A percentile compares a stretch with the other conserved stretches of the same genome.
Conservation (phyloP, 2,113 vertebrate genomes). For the Odobenus rosmarus region DNA sequence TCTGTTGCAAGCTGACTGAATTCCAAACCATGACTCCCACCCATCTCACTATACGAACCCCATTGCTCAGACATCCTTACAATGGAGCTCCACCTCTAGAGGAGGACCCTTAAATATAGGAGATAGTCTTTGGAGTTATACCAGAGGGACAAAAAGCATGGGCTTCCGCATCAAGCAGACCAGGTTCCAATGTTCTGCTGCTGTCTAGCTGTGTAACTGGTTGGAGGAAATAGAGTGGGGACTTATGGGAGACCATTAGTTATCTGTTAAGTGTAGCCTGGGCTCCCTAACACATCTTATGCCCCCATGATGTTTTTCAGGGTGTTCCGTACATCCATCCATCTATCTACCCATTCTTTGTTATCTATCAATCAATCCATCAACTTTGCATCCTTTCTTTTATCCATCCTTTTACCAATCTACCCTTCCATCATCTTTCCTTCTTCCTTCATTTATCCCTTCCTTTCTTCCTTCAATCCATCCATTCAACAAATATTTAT, state of each 20-base stretch:
- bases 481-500: background rate
- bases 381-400: background rate
- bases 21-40: background rate
- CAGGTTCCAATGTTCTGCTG: background rate
- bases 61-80: background rate
- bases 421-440: background rate
- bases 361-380: background rate
- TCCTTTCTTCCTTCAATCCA: background rate
- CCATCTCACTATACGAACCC: background rate
- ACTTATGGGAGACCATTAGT: background rate
- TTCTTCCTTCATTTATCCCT: background rate
- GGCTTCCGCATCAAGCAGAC: background rate
- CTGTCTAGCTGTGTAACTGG: background rate
- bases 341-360: accelerated
- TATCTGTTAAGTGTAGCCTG: background rate
- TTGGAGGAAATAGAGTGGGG: background rate
- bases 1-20: background rate
- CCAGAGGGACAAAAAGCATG: background rate
- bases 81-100: background rate
- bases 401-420: background rate
- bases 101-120: accelerated
- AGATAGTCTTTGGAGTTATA: background rate
- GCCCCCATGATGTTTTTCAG: background rate
- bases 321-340: background rate
- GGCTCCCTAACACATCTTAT: background rate